Base-by-base conservation (phyloP, 2,888 invertebrate genomes). In the Iphiclides podalirius region DNA sequence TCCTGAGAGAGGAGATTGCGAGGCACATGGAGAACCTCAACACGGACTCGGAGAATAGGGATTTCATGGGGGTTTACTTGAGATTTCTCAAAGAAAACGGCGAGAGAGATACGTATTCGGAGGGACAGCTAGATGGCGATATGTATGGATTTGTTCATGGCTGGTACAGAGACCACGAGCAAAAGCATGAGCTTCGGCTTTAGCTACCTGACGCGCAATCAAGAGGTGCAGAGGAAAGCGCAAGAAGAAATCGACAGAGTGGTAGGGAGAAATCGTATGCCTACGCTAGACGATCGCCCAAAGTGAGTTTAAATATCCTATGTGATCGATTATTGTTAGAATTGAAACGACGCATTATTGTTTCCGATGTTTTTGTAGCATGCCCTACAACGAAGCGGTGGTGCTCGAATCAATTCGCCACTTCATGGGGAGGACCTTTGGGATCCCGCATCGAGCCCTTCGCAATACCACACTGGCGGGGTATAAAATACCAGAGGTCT, bases 141-240 rank as follows among this genome's bases (percentile, higher is more conserved):
- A 63, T 95, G 95, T 63, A 88, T 96, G 90, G 96, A 96, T 63
- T 91, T 96, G 90, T 96, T 96, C 63, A 92, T 96, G 90, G 96
- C 96, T 14, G 96, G 96, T 0, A 94, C 95, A 0, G 96, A 96
- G 79, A 96, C 96, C 0, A 95, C 96, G 0, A 93, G 92, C 43
- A 95, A 96, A 70, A 92, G 93, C 23, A 82, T 96, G 64, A 92
- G 93, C 17, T 95, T 95, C 66, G 91, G 93, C 51, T 94, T 96
- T 61, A 87, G 95, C 57, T 93, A 95, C 66, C 72, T 96, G 60
- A 90, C 95, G 3, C 80, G 93, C 12, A 90, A 93, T 61, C 94
- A 93, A 13, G 90, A 92, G 1, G 91, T 95, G 0, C 95, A 96
- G 66, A 90, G 75, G 57, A 94, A 92, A 64, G 94, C 94, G 0